Evolutionary conservation across 2,797 vertebrate species (phyloP).

Genomic region (Platalea minor): DNA sequence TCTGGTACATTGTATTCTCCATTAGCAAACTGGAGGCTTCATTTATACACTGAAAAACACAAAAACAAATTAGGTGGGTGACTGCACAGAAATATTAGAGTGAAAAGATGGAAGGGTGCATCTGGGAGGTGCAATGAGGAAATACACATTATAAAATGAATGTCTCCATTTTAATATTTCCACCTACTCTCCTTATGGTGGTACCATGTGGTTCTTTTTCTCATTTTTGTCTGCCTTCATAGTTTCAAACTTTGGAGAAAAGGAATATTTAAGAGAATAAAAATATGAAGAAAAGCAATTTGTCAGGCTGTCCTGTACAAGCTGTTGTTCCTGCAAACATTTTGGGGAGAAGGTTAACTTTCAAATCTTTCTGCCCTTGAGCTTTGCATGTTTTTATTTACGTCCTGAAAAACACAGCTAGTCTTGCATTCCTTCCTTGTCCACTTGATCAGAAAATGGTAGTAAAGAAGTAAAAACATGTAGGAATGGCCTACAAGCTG

Average conservation of each 20-base stretch:
- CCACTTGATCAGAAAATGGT: background rate
- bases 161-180: slow-evolving; percentile 68
- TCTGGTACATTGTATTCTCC: background rate
- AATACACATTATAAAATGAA: slow-evolving; percentile 63
- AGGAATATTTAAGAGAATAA: background rate
- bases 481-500: background rate
- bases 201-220: slow-evolving; percentile 62
- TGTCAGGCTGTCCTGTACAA: background rate
- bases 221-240: background rate
- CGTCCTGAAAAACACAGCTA: background rate
- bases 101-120: slow-evolving; percentile 41
- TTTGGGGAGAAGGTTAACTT: background rate
- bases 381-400: background rate
- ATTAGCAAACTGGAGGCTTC: slow-evolving; percentile 56
- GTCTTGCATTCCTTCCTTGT: background rate
- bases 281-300: background rate
- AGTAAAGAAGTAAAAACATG: background rate
- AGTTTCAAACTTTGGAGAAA: background rate
- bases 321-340: background rate
- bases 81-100: slow-evolving; percentile 59
- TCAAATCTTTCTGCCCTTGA: background rate
- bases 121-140: slow-evolving; percentile 41
- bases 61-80: slow-evolving; percentile 58
- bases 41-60: slow-evolving; percentile 47
- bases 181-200: slow-evolving; percentile 74